Conservation (phyloP, 1,140 invertebrate species). For the Drosophila fuyamai region DNA sequence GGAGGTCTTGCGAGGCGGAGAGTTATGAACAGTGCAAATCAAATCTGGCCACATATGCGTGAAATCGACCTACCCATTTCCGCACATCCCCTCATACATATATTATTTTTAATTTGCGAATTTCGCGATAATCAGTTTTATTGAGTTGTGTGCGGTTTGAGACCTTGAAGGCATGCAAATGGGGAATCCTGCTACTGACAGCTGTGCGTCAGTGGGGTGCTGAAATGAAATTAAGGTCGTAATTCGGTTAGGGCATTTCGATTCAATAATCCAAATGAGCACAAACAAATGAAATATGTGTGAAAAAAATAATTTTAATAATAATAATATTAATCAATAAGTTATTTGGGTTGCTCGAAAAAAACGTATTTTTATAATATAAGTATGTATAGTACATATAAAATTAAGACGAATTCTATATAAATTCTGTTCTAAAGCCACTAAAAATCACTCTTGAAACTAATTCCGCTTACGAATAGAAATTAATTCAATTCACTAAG, state of each 20-base stretch:
- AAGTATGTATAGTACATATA: no score
- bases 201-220: slow-evolving; percentile 17
- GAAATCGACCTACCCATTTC: slow-evolving; percentile 52
- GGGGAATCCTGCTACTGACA: slow-evolving; percentile 62
- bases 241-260: slow-evolving; percentile 22
- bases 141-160: slow-evolving; percentile 48
- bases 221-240: slow-evolving; percentile 33
- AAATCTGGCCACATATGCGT: slow-evolving; percentile 79
- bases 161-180: slow-evolving; percentile 65
- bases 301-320: not conserved
- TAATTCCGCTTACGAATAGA: not conserved
- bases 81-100: no score
- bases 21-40: slow-evolving; percentile 73
- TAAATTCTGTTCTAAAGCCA: no score
- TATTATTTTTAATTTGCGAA: slow-evolving; percentile 70
- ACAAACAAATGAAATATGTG: not conserved
- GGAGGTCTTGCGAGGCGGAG: not conserved
- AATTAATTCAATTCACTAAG: slow-evolving; percentile 7
- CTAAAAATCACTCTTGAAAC: no score
- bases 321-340: no score
- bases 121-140: slow-evolving; percentile 81
- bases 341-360: no score
- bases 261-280: slow-evolving; percentile 23
- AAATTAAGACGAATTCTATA: no score
- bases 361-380: no score